Evolutionary conservation across 2,888 invertebrate species (phyloP), one percentile per base, ranked within the genome.

Genomic region (Spisula solida): DNA sequence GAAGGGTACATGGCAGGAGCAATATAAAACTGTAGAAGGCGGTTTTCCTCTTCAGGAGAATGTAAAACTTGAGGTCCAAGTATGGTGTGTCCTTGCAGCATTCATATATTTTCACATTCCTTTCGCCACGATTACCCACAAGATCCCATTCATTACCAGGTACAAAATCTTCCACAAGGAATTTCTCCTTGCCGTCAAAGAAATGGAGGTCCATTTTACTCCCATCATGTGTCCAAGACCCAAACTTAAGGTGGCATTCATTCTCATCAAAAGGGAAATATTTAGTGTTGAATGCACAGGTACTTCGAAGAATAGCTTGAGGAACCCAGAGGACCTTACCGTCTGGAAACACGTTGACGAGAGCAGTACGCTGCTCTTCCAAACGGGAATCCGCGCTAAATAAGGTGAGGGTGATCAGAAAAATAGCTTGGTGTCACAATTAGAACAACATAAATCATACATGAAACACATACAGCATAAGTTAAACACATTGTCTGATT

Each of bases 251-350:
- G 48, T 95, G 93, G 90, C 96, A 96, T 47, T 90, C 92, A 87
- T 96, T 96, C 79, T 95, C 94, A 92, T 96, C 96, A 91, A 96
- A 96, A 8, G 96, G 96, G 91, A 96, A 96, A 92, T 95, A 96
- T 51, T 93, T 94, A 51, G 96, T 96, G 93, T 96, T 96, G 85
- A 96, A 96, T 91, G 94, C 92, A 92, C 96, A 96, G 31, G 96
- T 96, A 88, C 96, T 96, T 83, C 96, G 94, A 83, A 95, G 95
- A 87, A 96, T 96, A 84, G 96, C 96, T 91, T 96, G 96, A 0
- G 95, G 95, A 94, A 95, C 94, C 95, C 95, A 95, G 41, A 95
- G 88, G 6, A 96, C 94, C 25, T 90, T 86, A 1, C 96, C 96
- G 56, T 92, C 92, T 81, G 89, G 86, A 75, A 93, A 91, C 12